phyloP scores from a whole-genome alignment of 2,888 invertebrate species.

The Mycalesis mineus region DNA sequence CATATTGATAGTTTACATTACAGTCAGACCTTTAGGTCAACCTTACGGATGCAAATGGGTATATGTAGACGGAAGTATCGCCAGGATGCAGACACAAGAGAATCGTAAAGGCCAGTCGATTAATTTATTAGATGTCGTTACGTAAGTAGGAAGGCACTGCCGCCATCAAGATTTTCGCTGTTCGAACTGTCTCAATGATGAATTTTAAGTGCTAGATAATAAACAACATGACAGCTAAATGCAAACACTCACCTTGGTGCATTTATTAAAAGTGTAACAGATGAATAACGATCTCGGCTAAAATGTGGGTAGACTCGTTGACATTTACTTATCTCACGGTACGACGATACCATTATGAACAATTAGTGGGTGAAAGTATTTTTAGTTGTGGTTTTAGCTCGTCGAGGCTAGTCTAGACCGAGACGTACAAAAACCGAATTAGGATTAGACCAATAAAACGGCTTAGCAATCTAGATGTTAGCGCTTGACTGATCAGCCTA shows the following conservation, averaged over 20 bases:
- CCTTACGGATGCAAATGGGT: constrained; percentile 25
- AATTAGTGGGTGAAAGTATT: constrained; percentile 68
- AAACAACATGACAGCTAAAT: constrained; percentile 56
- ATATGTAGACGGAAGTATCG: constrained; percentile 23
- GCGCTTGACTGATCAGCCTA: constrained; percentile 69
- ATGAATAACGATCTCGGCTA: constrained; percentile 52
- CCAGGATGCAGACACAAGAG: constrained; percentile 21
- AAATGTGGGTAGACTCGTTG: constrained; percentile 63
- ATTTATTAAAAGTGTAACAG: constrained; percentile 35
- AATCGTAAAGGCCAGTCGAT: constrained; percentile 28
- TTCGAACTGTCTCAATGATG: constrained; percentile 33
- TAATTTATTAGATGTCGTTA: constrained; percentile 26
- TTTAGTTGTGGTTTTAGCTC: constrained; percentile 46
- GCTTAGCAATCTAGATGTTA: constrained; percentile 72
- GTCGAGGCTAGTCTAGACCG: constrained; percentile 48
- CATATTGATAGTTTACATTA: constrained; percentile 8
- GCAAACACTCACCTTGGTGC: constrained; percentile 39
- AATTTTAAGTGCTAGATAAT: constrained; percentile 48
- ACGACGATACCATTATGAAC: constrained; percentile 57
- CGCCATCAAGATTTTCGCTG: constrained; percentile 30
- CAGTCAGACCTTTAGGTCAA: constrained; percentile 21
- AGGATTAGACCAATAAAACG: constrained; percentile 72
- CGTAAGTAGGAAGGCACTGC: constrained; percentile 27
- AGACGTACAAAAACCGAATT: constrained; percentile 68
- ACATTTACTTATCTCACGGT: constrained; percentile 63